Conservation (phyloP, 2,113 vertebrate genomes). For the Oophaga pumilio region DNA sequence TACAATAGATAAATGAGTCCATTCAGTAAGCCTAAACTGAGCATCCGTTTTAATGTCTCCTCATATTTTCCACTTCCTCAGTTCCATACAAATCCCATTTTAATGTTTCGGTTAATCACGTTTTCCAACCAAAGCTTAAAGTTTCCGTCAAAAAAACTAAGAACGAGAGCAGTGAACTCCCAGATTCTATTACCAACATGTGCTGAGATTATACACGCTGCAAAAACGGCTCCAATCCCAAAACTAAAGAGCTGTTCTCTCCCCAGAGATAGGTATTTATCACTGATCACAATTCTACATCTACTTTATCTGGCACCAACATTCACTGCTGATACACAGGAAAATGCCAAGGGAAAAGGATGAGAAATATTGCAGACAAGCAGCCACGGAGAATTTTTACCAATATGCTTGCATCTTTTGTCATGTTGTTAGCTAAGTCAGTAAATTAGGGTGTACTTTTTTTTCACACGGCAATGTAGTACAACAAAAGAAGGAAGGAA, state of each 20-base stretch:
- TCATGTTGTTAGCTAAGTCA: neutral
- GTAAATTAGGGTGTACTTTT: neutral
- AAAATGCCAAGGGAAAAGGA: neutral
- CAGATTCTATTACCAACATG: constrained; percentile 49
- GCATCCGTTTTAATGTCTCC: constrained; percentile 13
- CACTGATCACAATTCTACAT: neutral
- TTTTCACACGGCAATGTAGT: neutral
- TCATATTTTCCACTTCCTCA: constrained; percentile 51
- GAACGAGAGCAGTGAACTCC: constrained; percentile 30
- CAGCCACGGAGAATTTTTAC: neutral
- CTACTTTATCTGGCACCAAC: constrained; percentile 19
- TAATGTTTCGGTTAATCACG: constrained; percentile 49
- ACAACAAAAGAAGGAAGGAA: no score
- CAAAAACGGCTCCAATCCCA: neutral
- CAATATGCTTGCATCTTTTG: neutral
- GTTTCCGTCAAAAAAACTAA: constrained; percentile 43
- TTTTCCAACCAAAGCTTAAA: constrained; percentile 49
- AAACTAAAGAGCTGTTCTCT: constrained; percentile 1
- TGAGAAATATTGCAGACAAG: constrained; percentile 28
- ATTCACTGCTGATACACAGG: constrained; percentile 35
- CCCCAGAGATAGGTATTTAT: constrained; percentile 32
- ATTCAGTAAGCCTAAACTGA: constrained; percentile 23
- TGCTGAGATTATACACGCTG: constrained; percentile 48
- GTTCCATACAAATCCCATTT: constrained; percentile 39
- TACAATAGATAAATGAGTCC: constrained; percentile 20